phyloP scores from a whole-genome alignment of 2,888 invertebrate species.

The Danaus chrysippus region DNA sequence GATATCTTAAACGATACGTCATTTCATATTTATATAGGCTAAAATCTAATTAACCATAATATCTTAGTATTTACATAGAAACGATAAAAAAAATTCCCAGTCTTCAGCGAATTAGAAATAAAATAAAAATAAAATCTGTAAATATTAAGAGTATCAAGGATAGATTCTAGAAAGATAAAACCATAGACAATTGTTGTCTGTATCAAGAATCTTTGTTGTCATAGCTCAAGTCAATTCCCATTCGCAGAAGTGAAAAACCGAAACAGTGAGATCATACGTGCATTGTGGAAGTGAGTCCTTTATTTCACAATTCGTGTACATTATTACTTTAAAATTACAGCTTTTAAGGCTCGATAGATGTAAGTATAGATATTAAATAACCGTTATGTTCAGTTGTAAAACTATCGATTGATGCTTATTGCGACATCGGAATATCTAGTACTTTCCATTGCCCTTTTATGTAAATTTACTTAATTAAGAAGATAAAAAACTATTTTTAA shows the following conservation, averaged over 20 bases:
- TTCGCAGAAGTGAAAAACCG: not conserved
- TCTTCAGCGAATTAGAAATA: no score
- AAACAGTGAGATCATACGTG: constrained; percentile 5
- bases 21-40: no score
- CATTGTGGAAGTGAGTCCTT: not conserved
- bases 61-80: no score
- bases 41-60: no score
- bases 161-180: no score
- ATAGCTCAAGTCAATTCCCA: no score
- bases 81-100: no score
- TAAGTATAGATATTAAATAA: constrained; percentile 16
- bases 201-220: no score
- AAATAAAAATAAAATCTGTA: no score
- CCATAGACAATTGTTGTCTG: no score
- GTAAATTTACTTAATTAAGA: not conserved
- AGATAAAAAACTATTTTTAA: not conserved
- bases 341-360: constrained; percentile 14
- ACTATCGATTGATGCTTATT: constrained; percentile 52
- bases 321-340: constrained; percentile 4
- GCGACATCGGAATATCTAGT: constrained; percentile 50
- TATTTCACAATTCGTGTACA: constrained; percentile 14
- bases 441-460: constrained; percentile 37
- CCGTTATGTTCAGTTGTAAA: constrained; percentile 27
- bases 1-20: no score
- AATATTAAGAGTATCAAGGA: no score